Conservation (phyloP, 37 sponge, comb jelly and placozoan species). For the Eunapius fragilis region DNA sequence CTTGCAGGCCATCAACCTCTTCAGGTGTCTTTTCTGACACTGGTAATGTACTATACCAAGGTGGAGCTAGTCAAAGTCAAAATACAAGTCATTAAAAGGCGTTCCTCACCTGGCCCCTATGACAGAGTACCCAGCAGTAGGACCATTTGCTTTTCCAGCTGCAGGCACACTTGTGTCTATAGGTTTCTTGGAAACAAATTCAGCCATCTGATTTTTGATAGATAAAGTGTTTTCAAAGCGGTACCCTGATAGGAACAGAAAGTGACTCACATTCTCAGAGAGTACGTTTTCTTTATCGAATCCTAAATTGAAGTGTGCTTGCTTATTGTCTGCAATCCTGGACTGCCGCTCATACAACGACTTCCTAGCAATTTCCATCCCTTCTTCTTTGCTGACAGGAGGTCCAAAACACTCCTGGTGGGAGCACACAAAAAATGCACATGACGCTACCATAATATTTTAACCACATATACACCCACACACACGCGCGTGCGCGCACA, state of each 20-base stretch:
- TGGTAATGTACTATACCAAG: too few relatives aligned
- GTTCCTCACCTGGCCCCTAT: slow-evolving; percentile 40
- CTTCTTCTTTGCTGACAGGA: slow-evolving; percentile 8
- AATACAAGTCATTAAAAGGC: too few relatives aligned
- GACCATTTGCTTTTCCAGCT: slow-evolving; percentile 42
- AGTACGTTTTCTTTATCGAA: slow-evolving; percentile 22
- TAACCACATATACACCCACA: too few relatives aligned
- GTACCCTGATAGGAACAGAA: not conserved
- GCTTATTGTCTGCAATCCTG: slow-evolving; percentile 60
- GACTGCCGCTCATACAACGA: slow-evolving; percentile 30
- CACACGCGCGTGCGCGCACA: too few relatives aligned
- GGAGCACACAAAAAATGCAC: too few relatives aligned
- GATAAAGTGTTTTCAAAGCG: not conserved
- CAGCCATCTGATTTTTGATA: slow-evolving; percentile 42
- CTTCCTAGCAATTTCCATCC: not conserved
- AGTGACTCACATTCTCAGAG: slow-evolving; percentile 54
- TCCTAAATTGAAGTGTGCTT: slow-evolving; percentile 75
- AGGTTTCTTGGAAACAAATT: slow-evolving; percentile 29
- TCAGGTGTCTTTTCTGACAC: too few relatives aligned
- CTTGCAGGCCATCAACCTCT: too few relatives aligned
- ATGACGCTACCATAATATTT: too few relatives aligned
- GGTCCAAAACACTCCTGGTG: too few relatives aligned
- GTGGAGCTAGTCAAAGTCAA: too few relatives aligned
- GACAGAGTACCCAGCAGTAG: slow-evolving; percentile 42
- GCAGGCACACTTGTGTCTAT: slow-evolving; percentile 25